phyloP scores from a whole-genome alignment of 2,888 invertebrate species.

The Neuroscelio doddi region DNA sequence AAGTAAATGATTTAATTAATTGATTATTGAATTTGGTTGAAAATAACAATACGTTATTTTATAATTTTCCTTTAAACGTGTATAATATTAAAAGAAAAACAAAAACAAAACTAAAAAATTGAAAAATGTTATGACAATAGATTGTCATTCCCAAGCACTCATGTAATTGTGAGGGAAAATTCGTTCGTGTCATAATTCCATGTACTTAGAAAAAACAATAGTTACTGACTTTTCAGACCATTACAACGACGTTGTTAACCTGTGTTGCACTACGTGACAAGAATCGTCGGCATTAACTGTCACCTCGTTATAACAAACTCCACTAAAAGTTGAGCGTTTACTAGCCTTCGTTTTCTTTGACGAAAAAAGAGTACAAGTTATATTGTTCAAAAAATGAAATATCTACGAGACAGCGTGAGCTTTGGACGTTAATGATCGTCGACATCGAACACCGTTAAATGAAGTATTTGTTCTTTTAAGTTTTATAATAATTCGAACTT shows the following conservation, averaged over 20 bases:
- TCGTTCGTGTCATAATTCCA: no score
- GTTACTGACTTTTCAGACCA: slow-evolving; percentile 15
- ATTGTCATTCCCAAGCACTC: no score
- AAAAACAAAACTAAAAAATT: no score
- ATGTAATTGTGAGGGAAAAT: no score
- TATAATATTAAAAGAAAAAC: no score
- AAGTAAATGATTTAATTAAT: no score
- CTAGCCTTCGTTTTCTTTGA: neutral
- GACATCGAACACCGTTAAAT: neutral
- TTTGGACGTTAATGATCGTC: neutral
- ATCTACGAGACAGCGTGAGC: neutral
- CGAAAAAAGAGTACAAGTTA: neutral
- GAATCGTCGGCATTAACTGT: slow-evolving; percentile 15
- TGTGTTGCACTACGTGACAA: slow-evolving; percentile 29
- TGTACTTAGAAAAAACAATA: neutral
- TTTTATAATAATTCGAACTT: no score
- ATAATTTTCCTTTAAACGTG: no score
- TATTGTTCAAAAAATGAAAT: neutral
- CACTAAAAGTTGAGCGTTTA: neutral
- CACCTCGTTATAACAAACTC: slow-evolving; percentile 27
- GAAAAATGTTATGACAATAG: no score
- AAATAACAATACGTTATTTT: no score
- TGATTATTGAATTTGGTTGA: no score
- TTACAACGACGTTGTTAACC: slow-evolving; percentile 17
- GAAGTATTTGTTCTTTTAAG: no score